phyloP scores from a whole-genome alignment of 2,888 invertebrate species.

The Tipula vernalis region DNA sequence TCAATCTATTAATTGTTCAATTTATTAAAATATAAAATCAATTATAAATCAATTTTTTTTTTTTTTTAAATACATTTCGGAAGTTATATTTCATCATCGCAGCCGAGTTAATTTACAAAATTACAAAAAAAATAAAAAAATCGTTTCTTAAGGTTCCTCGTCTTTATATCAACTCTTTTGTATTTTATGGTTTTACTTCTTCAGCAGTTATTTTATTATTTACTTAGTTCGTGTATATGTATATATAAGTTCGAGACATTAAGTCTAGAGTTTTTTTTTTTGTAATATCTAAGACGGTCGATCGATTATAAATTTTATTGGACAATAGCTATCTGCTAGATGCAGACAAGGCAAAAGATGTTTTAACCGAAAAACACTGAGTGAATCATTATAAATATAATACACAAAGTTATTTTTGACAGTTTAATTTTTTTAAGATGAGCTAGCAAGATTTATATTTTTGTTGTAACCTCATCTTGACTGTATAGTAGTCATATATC shows the following conservation, averaged over 20 bases:
- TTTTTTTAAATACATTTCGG: not conserved
- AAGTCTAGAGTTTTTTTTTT: not conserved
- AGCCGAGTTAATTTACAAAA: not conserved
- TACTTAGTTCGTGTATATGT: not conserved
- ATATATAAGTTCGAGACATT: not conserved
- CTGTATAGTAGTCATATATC: not conserved
- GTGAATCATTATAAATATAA: not conserved
- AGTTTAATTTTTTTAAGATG: not conserved
- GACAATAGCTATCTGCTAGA: not conserved
- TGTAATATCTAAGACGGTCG: not conserved
- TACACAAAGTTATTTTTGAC: not conserved
- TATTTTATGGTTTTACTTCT: not conserved
- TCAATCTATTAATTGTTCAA: not conserved
- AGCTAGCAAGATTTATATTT: not conserved
- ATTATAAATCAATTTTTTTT: not conserved
- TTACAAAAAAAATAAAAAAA: not conserved
- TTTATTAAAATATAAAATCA: constrained; percentile 4
- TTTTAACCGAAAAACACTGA: not conserved
- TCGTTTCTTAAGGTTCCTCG: not conserved
- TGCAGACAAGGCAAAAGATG: not conserved
- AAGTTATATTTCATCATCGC: not conserved
- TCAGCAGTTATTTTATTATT: not conserved
- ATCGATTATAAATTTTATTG: not conserved
- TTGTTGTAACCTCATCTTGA: not conserved
- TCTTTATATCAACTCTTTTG: not conserved